Evolutionary conservation across 2,113 vertebrate species (phyloP), one percentile per base, ranked within the genome.

Genomic region (Lipophrys pholis): DNA sequence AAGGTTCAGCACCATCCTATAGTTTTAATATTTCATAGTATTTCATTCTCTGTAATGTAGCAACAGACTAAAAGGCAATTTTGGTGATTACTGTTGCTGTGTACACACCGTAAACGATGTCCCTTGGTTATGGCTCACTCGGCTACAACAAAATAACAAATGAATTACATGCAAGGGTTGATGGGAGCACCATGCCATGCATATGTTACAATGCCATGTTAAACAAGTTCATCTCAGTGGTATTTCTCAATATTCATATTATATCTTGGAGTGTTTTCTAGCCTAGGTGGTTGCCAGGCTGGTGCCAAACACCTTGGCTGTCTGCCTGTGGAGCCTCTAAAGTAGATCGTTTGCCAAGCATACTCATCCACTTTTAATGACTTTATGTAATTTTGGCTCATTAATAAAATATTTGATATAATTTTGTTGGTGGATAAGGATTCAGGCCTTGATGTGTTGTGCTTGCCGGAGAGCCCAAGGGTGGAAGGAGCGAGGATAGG

Each of bases 341-440:
- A 77, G 62, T 78, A 70, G 67, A 84, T 75, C 9, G 14, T 78
- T 85, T 89, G 79, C 86, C 84, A 86, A 89, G 82, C 74, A 43
- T 73, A 52, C 85, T 89, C 90, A 91, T 93, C 75, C 69, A 86
- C 80, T 88, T 93, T 93, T 90, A 93, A 93, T 93, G 87, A 92
- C 86, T 89, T 88, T 84, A 88, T 90, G 76, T 93, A 91, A 90
- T 92, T 91, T 83, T 51, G 66, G 48, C 69, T 91, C 80, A 91
- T 91, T 88, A 91, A 92, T 92, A 88, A 92, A 87, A 85, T 88
- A 92, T 90, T 73, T 78, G 69, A 73, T 78, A 75, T 91, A 85
- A 91, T 90, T 87, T 87, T 89, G 81, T 81, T 80, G 46, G 80
- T 85, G 81, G 69, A 66, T 82, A 76, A 81, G 66, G 68, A 88